These are phyloP conservation scores for Engystomops pustulosus DNA, from an alignment of 2,113 vertebrate species.

Conservation along the genomic window DNA sequence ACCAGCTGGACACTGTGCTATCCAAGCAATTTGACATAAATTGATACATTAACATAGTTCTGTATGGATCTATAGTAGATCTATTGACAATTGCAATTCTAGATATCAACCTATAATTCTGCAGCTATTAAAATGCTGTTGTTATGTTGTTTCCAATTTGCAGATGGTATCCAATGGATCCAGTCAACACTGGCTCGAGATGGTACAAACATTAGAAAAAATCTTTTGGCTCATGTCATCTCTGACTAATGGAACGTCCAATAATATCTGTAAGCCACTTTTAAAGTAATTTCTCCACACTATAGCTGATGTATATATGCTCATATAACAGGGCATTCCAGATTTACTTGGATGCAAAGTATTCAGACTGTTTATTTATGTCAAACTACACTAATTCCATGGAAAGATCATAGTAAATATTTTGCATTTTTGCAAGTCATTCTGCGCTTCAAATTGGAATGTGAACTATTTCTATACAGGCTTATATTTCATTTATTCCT, in stretches of 20 bases:
- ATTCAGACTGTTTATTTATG: background rate
- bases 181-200: background rate
- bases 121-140: background rate
- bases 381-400: background rate
- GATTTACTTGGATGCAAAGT: background rate
- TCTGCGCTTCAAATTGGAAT: background rate
- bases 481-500: too few relatives aligned
- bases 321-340: background rate
- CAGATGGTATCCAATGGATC: slow-evolving; percentile 1
- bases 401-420: background rate
- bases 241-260: slow-evolving; percentile 11
- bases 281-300: background rate
- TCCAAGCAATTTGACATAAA: too few relatives aligned
- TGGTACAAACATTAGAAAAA: background rate
- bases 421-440: background rate
- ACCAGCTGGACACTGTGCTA: too few relatives aligned
- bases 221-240: slow-evolving; percentile 36
- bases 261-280: slow-evolving; percentile 38
- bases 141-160: background rate
- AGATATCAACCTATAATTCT: background rate
- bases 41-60: too few relatives aligned
- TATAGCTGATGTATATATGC: background rate
- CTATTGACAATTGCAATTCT: background rate
- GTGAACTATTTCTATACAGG: too few relatives aligned
- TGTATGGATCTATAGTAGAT: too few relatives aligned